phyloP scores from a whole-genome alignment of 30 jellyfish, hydroid and myxozoan genomes.

The Aurelia sp. region DNA sequence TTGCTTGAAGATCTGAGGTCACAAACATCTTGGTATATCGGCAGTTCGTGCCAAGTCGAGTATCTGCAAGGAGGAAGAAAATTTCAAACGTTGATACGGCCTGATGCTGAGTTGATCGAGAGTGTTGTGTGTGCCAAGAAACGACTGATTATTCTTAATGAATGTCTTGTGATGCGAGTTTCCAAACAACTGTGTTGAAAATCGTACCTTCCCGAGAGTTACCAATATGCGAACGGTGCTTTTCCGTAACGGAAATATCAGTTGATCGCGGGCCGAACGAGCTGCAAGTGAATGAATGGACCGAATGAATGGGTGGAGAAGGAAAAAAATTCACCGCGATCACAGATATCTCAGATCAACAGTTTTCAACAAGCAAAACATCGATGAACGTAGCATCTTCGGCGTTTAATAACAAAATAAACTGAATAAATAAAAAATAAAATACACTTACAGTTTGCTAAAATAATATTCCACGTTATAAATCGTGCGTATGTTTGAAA shows the following conservation, averaged over 20 bases:
- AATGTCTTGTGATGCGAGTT: too few species aligned
- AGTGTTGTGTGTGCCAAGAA: too few species aligned
- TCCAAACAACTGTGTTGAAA: background rate
- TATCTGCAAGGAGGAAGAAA: too few species aligned
- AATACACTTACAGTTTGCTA: background rate
- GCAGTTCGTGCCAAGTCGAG: too few species aligned
- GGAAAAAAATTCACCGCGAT: conserved; percentile 45
- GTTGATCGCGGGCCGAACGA: conserved; percentile 43
- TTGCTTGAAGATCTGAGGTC: conserved; percentile 89
- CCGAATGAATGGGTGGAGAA: conserved; percentile 64
- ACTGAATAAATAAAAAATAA: too few species aligned
- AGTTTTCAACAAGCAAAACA: background rate
- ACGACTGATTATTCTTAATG: too few species aligned
- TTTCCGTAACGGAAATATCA: conserved; percentile 49
- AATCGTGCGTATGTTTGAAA: background rate
- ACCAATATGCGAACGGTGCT: background rate
- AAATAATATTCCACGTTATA: background rate
- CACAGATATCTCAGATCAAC: conserved; percentile 2
- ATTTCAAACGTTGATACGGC: too few species aligned
- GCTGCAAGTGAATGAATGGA: conserved; percentile 53
- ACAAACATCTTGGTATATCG: conserved; percentile 75
- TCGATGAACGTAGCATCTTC: too few species aligned
- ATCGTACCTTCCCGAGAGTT: background rate
- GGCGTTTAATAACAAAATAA: too few species aligned
- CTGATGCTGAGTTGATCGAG: too few species aligned